Evolutionary conservation across 2,888 invertebrate species (phyloP), one percentile per base, ranked within the genome.

Genomic region (Oligia fasciuncula): DNA sequence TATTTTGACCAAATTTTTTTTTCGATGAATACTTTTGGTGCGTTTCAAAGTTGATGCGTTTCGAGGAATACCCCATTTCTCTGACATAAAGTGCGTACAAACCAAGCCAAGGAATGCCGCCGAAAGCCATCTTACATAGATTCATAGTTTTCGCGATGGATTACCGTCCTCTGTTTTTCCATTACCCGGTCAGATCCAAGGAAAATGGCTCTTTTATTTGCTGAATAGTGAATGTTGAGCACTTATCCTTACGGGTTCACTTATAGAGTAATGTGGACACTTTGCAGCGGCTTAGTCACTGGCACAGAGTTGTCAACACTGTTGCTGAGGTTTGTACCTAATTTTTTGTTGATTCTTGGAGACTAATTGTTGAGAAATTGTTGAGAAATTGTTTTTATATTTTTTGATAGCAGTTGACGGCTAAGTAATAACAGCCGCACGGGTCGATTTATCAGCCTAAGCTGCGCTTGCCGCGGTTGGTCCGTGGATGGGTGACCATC

Each of bases 241-340:
- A 94, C 95, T 95, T 94, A 95, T 93, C 93, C 93, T 90, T 87
- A 90, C 91, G 91, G 93, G 93, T 92, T 92, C 92, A 93, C 94
- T 95, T 93, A 93, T 93, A 94, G 94, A 95, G 93, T 95, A 94
- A 95, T 95, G 95, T 94, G 95, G 93, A 95, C 95, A 94, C 93
- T 95, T 94, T 92, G 91, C 91, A 88, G 88, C 85, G 92, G 92
- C 92, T 94, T 94, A 93, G 87, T 81, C 71, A 67, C 70, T 76
- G 68, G 69, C 89, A 84, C 63, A 87, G 85, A 89, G 73, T 86
- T 84, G 78, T 51, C 76, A 71, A 51, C 68, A 54, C 19, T 5
- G 19, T 40, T 17, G 29, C 23, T 23, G 29, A 65, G 40, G 80
- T 85, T 86, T 81, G 17, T 90, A 66, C 89, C 89, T 90, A 90